These are phyloP conservation scores for Shinisaurus crocodilurus DNA, from an alignment of 2,113 vertebrate genomes.

Conservation along the genomic window DNA sequence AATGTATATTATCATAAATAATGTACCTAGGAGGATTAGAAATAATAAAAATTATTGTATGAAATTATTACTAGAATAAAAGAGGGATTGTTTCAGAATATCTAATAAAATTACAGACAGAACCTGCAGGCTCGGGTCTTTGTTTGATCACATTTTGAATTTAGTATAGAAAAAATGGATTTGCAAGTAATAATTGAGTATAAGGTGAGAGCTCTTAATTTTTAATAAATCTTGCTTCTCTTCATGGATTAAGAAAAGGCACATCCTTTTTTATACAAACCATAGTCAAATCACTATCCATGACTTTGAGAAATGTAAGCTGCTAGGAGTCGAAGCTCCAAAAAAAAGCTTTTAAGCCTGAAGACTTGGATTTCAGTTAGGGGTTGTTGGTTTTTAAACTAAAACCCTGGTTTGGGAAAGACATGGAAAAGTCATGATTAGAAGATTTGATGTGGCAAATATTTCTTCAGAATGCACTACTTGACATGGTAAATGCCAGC, in stretches of 20 bases:
- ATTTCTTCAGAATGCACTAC: not conserved
- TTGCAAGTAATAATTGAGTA: not conserved
- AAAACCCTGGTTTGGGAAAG: not conserved
- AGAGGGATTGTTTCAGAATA: not conserved
- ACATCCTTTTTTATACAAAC: not conserved
- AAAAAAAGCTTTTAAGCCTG: not conserved
- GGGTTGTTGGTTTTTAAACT: too few relatives aligned
- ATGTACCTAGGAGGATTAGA: constrained; percentile 1
- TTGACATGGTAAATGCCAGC: not conserved
- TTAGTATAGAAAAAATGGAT: not conserved
- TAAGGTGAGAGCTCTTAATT: not conserved
- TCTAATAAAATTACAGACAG: not conserved
- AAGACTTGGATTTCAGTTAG: not conserved
- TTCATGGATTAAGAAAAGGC: not conserved
- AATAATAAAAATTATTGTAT: not conserved
- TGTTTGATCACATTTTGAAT: constrained; percentile 40
- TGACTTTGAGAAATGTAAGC: not conserved
- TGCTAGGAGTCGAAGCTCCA: not conserved
- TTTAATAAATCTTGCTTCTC: constrained; percentile 3
- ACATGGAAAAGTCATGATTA: not conserved
- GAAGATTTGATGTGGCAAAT: not conserved
- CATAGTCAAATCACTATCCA: not conserved
- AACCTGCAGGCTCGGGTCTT: constrained; percentile 24
- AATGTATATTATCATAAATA: constrained; percentile 7
- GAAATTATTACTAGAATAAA: constrained; percentile 2